A percentile compares a stretch with the other conserved stretches of the same genome.
These are phyloP conservation scores for Addax nasomaculatus DNA, from an alignment of 2,113 vertebrate species.

Conservation along the genomic window DNA sequence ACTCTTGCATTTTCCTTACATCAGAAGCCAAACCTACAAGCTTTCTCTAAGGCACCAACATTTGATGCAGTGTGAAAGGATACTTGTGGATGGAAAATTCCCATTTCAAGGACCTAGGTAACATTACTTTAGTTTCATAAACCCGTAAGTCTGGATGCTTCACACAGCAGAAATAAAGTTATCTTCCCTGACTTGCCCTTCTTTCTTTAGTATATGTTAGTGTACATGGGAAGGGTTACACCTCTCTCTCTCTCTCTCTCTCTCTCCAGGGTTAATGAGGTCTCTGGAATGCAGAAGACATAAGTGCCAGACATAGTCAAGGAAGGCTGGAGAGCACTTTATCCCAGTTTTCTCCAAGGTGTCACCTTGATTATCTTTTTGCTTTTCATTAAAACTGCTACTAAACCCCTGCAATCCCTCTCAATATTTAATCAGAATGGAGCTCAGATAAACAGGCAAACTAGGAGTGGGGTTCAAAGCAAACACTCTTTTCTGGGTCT, in stretches of 20 bases:
- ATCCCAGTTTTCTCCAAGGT: not conserved
- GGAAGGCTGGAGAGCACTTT: not conserved
- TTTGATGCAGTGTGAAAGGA: not conserved
- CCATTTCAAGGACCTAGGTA: not conserved
- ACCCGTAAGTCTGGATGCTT: not conserved
- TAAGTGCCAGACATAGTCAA: not conserved
- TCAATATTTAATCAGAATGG: not conserved
- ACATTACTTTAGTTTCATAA: not conserved
- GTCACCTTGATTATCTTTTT: not conserved
- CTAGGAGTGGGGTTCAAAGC: not conserved
- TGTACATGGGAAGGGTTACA: not conserved
- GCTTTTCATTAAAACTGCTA: not conserved
- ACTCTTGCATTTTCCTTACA: not conserved
- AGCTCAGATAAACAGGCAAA: not conserved
- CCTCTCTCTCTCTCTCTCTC: not conserved
- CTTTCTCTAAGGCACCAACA: not conserved
- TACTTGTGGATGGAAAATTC: not conserved
- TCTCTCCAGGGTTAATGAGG: not conserved
- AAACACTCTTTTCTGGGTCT: not conserved
- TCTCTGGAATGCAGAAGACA: not conserved
- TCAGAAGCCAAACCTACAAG: conserved; percentile 16
- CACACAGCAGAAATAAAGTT: not conserved
- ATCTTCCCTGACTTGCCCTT: not conserved
- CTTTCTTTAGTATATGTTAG: not conserved
- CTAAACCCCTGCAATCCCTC: not conserved